Conservation (phyloP, 1,140 invertebrate genomes). For the Chlorops oryzae region DNA sequence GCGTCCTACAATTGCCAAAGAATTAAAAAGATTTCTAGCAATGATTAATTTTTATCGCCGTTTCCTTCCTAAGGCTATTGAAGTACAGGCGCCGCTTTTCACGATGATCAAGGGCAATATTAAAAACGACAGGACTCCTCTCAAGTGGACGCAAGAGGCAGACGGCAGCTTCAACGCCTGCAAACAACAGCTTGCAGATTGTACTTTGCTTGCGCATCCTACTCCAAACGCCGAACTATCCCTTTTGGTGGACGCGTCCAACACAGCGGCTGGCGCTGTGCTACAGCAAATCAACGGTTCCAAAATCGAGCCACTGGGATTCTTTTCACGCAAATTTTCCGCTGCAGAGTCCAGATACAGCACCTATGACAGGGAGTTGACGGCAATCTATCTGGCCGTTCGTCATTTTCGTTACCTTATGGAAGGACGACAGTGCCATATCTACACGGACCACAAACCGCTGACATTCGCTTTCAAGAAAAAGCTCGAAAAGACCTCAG, state of each 20-base stretch:
- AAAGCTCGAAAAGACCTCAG: constrained; percentile 27
- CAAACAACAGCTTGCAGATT: constrained; percentile 30
- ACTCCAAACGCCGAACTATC: constrained; percentile 9
- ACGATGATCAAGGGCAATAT: constrained; percentile 16
- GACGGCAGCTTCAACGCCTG: constrained; percentile 24
- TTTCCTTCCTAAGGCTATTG: constrained; percentile 28
- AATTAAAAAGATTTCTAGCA: constrained; percentile 44
- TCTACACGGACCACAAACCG: constrained; percentile 48
- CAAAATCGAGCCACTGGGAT: too few species aligned
- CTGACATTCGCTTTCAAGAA: constrained; percentile 35
- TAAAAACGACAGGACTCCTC: constrained; percentile 31
- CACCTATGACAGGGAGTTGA: constrained; percentile 38
- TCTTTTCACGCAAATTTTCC: not conserved
- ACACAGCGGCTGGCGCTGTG: constrained; percentile 24
- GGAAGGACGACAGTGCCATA: constrained; percentile 39
- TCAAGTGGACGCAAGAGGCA: too few species aligned
- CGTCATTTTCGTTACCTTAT: constrained; percentile 23
- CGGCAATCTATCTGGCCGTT: constrained; percentile 32
- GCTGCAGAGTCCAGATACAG: constrained; percentile 8
- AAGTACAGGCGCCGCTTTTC: constrained; percentile 21
- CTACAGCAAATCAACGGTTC: constrained; percentile 23
- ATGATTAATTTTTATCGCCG: constrained; percentile 46
- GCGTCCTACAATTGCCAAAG: constrained; percentile 27
- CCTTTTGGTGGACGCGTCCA: constrained; percentile 25
- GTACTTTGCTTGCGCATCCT: constrained; percentile 20